phyloP scores from a whole-genome alignment of 23 tunicate species.

The Corella eumyota region DNA sequence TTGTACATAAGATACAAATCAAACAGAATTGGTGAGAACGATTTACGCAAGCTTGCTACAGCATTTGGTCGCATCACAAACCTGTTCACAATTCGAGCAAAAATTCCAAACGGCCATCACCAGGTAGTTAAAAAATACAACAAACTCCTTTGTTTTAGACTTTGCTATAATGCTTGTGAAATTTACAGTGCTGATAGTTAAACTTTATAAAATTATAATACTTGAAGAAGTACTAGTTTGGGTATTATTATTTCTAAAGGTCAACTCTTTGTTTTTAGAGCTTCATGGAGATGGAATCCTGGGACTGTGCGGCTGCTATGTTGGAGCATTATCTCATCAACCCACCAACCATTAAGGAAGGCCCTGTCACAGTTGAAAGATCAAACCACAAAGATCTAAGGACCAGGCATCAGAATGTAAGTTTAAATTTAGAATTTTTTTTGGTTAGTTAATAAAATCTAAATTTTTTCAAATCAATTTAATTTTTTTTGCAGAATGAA shows the following conservation, averaged over 20 bases:
- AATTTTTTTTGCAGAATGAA: too few species aligned
- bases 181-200: too few species aligned
- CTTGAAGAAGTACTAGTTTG: too few species aligned
- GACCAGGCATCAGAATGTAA: too few species aligned
- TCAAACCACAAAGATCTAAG: conserved; percentile 60
- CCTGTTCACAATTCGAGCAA: conserved; percentile 39
- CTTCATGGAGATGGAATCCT: conserved; percentile 65
- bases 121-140: conserved; percentile 46
- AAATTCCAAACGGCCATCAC: conserved; percentile 37
- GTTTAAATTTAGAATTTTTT: too few species aligned
- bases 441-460: too few species aligned
- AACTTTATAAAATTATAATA: too few species aligned
- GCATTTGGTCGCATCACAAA: conserved; percentile 71
- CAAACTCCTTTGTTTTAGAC: not conserved
- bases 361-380: conserved; percentile 31
- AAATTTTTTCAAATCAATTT: too few species aligned
- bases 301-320: conserved; percentile 91
- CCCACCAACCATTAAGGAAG: conserved; percentile 43
- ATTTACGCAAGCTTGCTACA: conserved; percentile 47
- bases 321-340: conserved; percentile 55
- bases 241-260: too few species aligned
- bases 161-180: too few species aligned
- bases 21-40: conserved; percentile 25
- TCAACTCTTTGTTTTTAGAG: too few species aligned
- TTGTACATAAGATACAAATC: conserved; percentile 69